Base-by-base conservation (phyloP, 2,888 invertebrate species). In the Cremastinae sp. region DNA sequence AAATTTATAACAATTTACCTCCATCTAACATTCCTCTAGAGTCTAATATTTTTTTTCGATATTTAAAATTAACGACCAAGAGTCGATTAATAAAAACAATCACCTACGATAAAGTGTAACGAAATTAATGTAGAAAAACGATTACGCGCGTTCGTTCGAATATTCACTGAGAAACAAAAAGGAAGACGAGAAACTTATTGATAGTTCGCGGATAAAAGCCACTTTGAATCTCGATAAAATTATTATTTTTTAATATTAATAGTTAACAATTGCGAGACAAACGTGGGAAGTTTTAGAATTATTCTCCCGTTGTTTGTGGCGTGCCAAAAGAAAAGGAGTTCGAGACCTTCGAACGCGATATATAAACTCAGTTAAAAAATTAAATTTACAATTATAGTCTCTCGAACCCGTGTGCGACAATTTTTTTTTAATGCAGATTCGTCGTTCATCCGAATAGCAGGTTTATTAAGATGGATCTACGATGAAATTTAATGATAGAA, bases 341-440 rank as follows among this genome's bases (percentile, higher is more conserved):
- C 12, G 7, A 49, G 34, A 38, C 58, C 28, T n/a, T n/a, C n/a
- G n/a, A 28, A 28, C 28, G 28, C 28, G 28, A 5, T 3, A 3
- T 28, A 68, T 34, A 56, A 64, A 56, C 20, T 73, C 61, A 49
- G 45, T 51, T 16, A 51, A 53, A 9, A 59, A 61, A 66, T 68
- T 74, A 74, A 80, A 80, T 78, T 74, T 79, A 79, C 80, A 78
- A 69, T 75, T 64, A 53, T 62, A 38, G 71, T 53, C 12, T 73
- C 53, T 5, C 10, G 51, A 61, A 71, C 66, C 38, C 9, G 62
- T 4, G 20, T 8, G 61, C 12, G 38, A 58, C 34, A 28, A 51
- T 72, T 16, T 51, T n/a, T 28, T 12, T 49, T 58, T 58, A 72
- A 72, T 72, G 51, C 72, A 34, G 12, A 56, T 65, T 59, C 53